Conservation (phyloP, 2,888 invertebrate species). For the Synanthedon formicaeformis region DNA sequence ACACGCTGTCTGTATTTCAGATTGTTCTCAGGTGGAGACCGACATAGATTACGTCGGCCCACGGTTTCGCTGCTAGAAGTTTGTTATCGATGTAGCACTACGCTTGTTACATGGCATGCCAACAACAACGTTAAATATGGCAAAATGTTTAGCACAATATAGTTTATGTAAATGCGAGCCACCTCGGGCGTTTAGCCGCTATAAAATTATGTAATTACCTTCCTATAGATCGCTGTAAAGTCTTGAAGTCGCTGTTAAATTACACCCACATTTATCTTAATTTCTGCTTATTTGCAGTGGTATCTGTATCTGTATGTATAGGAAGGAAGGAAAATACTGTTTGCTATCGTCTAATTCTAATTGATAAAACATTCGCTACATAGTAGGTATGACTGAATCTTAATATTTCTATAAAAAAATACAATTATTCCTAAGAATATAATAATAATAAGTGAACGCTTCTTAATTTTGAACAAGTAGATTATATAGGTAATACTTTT, state of each 20-base stretch:
- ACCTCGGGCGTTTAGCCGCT: background rate
- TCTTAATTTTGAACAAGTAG: too few species aligned
- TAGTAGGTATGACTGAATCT: too few species aligned
- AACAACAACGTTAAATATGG: slow-evolving; percentile 5
- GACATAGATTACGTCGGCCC: slow-evolving; percentile 64
- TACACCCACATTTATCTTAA: background rate
- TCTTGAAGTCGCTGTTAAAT: background rate
- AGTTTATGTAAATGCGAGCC: background rate
- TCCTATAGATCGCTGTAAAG: background rate
- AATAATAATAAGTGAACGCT: too few species aligned
- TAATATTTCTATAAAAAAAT: too few species aligned
- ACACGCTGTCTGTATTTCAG: slow-evolving; percentile 67
- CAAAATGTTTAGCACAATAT: slow-evolving; percentile 3
- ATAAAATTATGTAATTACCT: background rate
- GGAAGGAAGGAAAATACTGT: too few species aligned
- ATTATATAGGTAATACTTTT: too few species aligned
- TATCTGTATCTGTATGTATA: too few species aligned
- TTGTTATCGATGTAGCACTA: slow-evolving; percentile 35
- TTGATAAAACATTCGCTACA: too few species aligned
- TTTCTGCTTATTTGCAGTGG: background rate
- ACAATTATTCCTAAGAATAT: too few species aligned
- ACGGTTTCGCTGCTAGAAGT: slow-evolving; percentile 28
- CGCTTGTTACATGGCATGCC: background rate
- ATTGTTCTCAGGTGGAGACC: slow-evolving; percentile 57
- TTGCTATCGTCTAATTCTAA: too few species aligned